These are phyloP conservation scores for Micropoecilia bifurca DNA, from an alignment of 2,797 vertebrate species.

Conservation along the genomic window DNA sequence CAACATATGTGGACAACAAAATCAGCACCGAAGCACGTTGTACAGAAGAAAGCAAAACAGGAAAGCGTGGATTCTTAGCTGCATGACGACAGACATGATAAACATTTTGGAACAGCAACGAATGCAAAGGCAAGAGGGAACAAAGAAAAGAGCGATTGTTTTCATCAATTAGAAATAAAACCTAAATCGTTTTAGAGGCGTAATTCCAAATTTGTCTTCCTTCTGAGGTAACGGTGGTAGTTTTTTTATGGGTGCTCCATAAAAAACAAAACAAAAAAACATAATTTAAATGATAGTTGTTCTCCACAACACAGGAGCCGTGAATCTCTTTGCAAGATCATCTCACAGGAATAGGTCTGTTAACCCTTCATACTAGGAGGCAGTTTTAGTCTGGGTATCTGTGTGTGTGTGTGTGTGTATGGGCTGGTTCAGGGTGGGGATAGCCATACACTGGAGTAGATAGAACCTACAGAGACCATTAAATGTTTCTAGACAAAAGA, in stretches of 20 bases:
- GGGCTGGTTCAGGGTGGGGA: constrained; percentile 11
- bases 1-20: constrained; percentile 46
- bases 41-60: constrained; percentile 46
- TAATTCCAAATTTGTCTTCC: constrained; percentile 35
- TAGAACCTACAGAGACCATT: constrained; percentile 56
- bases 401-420: constrained; percentile 4
- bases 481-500: constrained; percentile 20
- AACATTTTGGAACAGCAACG: constrained; percentile 20
- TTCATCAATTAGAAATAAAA: neutral
- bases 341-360: constrained; percentile 60
- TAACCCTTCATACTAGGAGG: constrained; percentile 59
- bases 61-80: constrained; percentile 37
- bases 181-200: neutral
- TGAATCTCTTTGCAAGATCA: constrained; percentile 48
- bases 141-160: constrained; percentile 23
- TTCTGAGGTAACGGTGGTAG: constrained; percentile 71
- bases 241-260: constrained; percentile 37
- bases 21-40: constrained; percentile 42
- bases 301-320: constrained; percentile 37
- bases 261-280: constrained; percentile 39
- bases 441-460: constrained; percentile 22
- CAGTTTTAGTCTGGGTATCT: constrained; percentile 58
- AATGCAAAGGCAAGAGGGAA: constrained; percentile 30
- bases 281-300: constrained; percentile 49
- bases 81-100: constrained; percentile 20